A percentile compares a stretch with the other conserved stretches of the same genome.
phyloP scores from a whole-genome alignment of 2,797 vertebrate genomes.

The Rhinichthys osculus region DNA sequence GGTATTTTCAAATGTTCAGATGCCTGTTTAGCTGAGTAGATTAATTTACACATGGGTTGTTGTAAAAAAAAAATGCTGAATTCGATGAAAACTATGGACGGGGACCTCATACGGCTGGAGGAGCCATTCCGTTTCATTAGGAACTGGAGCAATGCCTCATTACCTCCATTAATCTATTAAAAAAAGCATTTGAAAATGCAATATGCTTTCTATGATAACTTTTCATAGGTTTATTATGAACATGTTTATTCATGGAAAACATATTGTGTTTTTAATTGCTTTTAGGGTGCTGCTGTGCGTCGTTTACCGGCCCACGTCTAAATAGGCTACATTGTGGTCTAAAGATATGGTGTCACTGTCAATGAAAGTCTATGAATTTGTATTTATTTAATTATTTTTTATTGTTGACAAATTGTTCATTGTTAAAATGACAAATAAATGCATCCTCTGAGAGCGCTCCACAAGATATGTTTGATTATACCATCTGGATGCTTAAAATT shows the following conservation, averaged over 20 bases:
- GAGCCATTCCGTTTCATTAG: slow-evolving; percentile 62
- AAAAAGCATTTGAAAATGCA: slow-evolving; percentile 60
- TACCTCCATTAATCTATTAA: slow-evolving; percentile 62
- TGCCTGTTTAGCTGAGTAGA: slow-evolving; percentile 73
- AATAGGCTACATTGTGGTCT: background rate
- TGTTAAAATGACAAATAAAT: too few relatives aligned
- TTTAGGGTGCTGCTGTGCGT: slow-evolving; percentile 8
- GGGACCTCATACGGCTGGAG: slow-evolving; percentile 55
- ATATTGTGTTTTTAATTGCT: slow-evolving; percentile 29
- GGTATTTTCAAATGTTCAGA: slow-evolving; percentile 62
- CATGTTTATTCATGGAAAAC: slow-evolving; percentile 28
- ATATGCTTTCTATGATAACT: slow-evolving; percentile 49
- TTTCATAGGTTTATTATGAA: slow-evolving; percentile 25
- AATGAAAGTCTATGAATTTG: background rate
- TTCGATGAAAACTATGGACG: slow-evolving; percentile 58
- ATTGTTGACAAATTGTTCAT: too few relatives aligned
- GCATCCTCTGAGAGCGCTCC: too few relatives aligned
- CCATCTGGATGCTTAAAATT: too few relatives aligned
- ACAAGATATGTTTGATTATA: too few relatives aligned
- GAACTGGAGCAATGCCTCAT: slow-evolving; percentile 57
- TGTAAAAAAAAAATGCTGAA: slow-evolving; percentile 73
- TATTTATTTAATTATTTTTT: background rate
- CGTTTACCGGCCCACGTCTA: background rate
- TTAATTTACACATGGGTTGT: slow-evolving; percentile 74
- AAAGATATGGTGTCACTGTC: background rate